Conservation (phyloP, 2,113 vertebrate species). For the Datnioides undecimradiatus region DNA sequence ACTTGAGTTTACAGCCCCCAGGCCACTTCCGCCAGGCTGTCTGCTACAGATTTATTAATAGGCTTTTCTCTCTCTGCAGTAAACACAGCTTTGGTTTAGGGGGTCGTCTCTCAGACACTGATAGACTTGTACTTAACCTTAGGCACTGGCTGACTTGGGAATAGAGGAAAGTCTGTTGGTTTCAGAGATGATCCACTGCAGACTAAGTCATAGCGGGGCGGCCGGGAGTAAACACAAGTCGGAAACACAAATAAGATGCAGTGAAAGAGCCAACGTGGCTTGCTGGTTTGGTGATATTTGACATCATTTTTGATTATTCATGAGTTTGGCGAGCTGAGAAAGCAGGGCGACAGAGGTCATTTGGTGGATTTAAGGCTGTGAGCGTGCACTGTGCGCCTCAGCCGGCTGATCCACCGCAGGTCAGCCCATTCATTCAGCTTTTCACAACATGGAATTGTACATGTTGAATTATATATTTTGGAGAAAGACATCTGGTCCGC, state of each 20-base stretch:
- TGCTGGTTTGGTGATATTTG: neutral
- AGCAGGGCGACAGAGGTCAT: neutral
- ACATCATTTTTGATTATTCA: neutral
- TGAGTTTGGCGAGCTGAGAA: slow-evolving; percentile 6
- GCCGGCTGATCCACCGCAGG: neutral
- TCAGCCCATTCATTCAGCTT: no score
- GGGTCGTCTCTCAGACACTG: slow-evolving; percentile 66
- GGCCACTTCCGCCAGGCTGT: slow-evolving; percentile 79
- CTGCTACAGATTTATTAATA: slow-evolving; percentile 79
- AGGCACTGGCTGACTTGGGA: slow-evolving; percentile 28
- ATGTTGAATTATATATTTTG: no score
- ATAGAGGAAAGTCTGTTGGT: slow-evolving; percentile 46
- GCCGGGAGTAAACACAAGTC: slow-evolving; percentile 17
- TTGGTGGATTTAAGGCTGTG: neutral
- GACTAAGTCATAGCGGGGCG: slow-evolving; percentile 6
- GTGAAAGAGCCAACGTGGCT: neutral
- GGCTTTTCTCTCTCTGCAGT: slow-evolving; percentile 72
- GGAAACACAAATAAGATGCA: slow-evolving; percentile 3
- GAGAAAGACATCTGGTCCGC: no score
- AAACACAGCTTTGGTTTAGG: slow-evolving; percentile 71
- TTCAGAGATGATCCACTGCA: slow-evolving; percentile 21
- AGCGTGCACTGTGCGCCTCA: neutral
- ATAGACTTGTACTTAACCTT: slow-evolving; percentile 71
- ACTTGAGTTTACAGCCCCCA: slow-evolving; percentile 70
- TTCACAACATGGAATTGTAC: no score